Conservation (phyloP, 2,797 vertebrate species). For the Cyprinella venusta region DNA sequence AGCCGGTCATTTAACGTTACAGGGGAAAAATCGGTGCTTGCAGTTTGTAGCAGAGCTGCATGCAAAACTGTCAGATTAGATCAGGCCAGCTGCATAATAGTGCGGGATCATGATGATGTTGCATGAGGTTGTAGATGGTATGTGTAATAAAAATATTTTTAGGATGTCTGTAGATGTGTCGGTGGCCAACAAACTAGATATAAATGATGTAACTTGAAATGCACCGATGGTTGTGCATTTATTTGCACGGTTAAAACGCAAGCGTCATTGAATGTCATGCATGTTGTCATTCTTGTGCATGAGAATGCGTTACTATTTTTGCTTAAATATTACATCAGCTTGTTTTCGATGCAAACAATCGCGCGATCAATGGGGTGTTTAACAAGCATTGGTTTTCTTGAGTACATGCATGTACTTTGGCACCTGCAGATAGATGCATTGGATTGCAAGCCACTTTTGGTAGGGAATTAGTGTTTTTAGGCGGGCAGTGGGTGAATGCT, state of each 20-base stretch:
- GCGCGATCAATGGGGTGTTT: neutral
- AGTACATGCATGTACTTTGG: neutral
- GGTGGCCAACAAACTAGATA: neutral
- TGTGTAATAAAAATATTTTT: neutral
- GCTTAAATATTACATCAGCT: neutral
- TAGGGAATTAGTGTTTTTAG: slow-evolving; percentile 42
- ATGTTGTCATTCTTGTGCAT: neutral
- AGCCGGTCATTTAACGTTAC: neutral
- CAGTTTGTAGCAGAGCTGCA: slow-evolving; percentile 13
- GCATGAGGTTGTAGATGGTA: neutral
- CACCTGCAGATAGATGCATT: slow-evolving; percentile 35
- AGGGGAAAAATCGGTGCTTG: slow-evolving; percentile 3
- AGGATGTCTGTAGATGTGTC: neutral
- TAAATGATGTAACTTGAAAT: neutral
- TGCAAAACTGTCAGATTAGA: slow-evolving; percentile 34
- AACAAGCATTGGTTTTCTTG: neutral
- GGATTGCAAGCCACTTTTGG: slow-evolving; percentile 7
- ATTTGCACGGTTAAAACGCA: neutral
- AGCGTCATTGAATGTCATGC: slow-evolving; percentile 6
- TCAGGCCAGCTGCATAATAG: slow-evolving; percentile 25
- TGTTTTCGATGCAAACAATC: neutral
- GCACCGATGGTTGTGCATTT: neutral
- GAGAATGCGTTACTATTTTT: neutral
- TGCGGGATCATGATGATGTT: neutral
- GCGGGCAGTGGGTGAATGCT: slow-evolving; percentile 49